phyloP scores from a whole-genome alignment of 2,113 vertebrate species.

The Ranitomeya variabilis region DNA sequence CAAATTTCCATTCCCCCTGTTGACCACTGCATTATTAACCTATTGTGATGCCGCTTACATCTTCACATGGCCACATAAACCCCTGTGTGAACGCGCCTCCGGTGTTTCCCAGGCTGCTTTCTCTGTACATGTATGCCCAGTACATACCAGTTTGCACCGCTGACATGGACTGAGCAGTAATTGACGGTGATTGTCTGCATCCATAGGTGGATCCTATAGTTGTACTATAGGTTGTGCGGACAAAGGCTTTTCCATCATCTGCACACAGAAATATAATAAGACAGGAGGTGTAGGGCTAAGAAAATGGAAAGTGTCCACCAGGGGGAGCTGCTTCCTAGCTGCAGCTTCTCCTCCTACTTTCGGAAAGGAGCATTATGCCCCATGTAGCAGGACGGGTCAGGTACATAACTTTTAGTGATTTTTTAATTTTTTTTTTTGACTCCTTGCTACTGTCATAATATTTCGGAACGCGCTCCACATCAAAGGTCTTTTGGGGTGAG shows the following conservation, averaged over 20 bases:
- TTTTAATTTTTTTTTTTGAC: background rate
- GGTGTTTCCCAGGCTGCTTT: background rate
- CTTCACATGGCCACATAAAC: no score
- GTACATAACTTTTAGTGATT: background rate
- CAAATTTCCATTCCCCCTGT: background rate
- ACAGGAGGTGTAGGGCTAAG: background rate
- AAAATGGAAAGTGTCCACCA: background rate
- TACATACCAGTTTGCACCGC: background rate
- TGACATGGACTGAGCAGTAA: background rate
- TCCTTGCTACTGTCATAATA: background rate
- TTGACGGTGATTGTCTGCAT: background rate
- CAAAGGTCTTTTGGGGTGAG: slow-evolving; percentile 31
- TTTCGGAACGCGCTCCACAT: slow-evolving; percentile 14
- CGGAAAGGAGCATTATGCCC: background rate
- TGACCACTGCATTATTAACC: background rate
- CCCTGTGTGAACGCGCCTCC: background rate
- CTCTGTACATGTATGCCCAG: no score
- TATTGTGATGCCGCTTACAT: background rate
- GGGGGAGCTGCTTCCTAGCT: slow-evolving; percentile 42
- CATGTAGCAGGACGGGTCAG: slow-evolving; percentile 5
- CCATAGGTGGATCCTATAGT: background rate
- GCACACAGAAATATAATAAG: background rate
- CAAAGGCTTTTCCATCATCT: background rate
- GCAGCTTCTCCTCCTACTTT: background rate
- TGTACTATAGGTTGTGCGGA: background rate